Percentiles rank a stretch among this genome's conserved stretches.
phyloP scores from a whole-genome alignment of 2,888 invertebrate species.

The Liopterus haemorrhoidalis region DNA sequence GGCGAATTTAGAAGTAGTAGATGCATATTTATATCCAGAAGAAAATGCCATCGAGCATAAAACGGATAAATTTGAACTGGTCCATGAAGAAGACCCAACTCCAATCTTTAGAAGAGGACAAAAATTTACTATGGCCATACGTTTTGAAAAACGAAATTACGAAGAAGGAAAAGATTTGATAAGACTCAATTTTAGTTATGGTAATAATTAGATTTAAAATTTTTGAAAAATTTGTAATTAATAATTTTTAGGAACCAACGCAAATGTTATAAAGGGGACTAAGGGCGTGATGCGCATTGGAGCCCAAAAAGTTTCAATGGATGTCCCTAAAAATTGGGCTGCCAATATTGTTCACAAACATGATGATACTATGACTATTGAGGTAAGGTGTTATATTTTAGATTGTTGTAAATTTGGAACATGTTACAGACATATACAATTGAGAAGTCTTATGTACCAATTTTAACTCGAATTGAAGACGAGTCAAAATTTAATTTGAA shows the following conservation, averaged over 20 bases:
- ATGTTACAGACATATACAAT: too few relatives aligned
- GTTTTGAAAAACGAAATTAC: constrained; percentile 56
- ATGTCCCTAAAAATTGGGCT: constrained; percentile 40
- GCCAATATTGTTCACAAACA: constrained; percentile 38
- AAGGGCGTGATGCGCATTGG: constrained; percentile 44
- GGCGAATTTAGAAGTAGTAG: constrained; percentile 51
- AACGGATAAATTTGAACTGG: constrained; percentile 63
- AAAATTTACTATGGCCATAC: constrained; percentile 61
- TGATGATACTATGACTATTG: constrained; percentile 43
- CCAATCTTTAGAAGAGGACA: constrained; percentile 68
- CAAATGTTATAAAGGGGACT: constrained; percentile 52
- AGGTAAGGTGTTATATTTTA: too few relatives aligned
- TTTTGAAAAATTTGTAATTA: constrained; percentile 9
- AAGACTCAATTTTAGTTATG: constrained; percentile 61
- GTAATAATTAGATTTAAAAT: constrained; percentile 42
- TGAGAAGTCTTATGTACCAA: too few relatives aligned
- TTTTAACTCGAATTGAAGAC: too few relatives aligned
- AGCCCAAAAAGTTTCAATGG: constrained; percentile 29
- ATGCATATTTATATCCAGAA: constrained; percentile 58
- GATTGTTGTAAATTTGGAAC: too few relatives aligned
- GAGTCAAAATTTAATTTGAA: too few relatives aligned
- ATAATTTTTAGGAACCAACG: constrained; percentile 44
- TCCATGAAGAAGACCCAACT: constrained; percentile 55
- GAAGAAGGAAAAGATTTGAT: constrained; percentile 58
- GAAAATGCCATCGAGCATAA: constrained; percentile 66